Evolutionary conservation across 2,888 invertebrate genomes (phyloP), one percentile per base, ranked within the genome.

Genomic region (Lottia scabra): DNA sequence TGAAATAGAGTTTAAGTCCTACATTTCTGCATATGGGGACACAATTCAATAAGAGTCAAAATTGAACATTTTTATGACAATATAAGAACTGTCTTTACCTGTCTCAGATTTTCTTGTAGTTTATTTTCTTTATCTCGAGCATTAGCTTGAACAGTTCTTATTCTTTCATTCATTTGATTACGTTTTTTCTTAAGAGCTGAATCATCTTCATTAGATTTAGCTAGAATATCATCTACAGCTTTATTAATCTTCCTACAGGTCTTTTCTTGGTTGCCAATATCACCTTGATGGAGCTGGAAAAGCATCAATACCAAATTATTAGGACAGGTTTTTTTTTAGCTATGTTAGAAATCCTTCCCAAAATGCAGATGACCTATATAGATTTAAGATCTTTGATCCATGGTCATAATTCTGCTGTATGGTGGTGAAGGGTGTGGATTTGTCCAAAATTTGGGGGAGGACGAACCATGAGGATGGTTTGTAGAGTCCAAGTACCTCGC

Each of bases 51-150:
- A 13, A 65, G 10, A 26, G 10, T 65, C 15, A 10, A 1, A 38
- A 26, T 10, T 2, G 10, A 27, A 19, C 4, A 64, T 19, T 23
- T 6, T 13, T 64, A 8, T 66, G 4, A 30, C 16, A 68, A 15
- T 12, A 2, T 23, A 46, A 19, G 45, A 38, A 38, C 38, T 38
- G 30, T 30, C 5, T 75, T 27, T 46, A 88, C 88, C 84, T 88
- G 85, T 83, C 87, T 84, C 30, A 89, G 80, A 64, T 84, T 84
- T 69, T 87, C 86, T 67, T 88, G 88, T 15, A 89, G 78, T 71
- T 87, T 84, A 65, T 88, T 87, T 68, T 87, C 87, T 68, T 87
- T 87, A 75, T 89, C 88, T 62, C 83, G 81, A 26, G 83, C 75
- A 63, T 80, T 80, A 16, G 87, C 84, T 66, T 87, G 84, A 2